Conservation (phyloP, 64 coral and sea anemone species). For the Acropora tenuis region DNA sequence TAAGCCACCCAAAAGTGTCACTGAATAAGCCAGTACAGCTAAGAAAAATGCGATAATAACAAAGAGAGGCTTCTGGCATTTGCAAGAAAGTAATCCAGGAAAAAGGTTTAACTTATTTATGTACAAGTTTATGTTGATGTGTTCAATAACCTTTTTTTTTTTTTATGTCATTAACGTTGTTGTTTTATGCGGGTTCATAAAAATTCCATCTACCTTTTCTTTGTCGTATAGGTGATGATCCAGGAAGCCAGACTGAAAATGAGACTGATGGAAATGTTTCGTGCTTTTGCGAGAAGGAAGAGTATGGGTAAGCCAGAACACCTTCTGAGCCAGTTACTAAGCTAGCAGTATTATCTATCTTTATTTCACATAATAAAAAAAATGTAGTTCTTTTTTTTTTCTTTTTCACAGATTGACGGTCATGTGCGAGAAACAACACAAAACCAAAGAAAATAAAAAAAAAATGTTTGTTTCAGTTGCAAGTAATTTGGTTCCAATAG, state of each 20-base stretch:
- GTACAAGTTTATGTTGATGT: too few relatives aligned
- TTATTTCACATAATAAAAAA: not conserved
- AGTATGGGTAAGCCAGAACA: constrained; percentile 53
- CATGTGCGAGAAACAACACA: constrained; percentile 37
- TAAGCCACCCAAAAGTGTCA: not conserved
- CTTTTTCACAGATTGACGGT: constrained; percentile 48
- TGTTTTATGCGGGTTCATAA: not conserved
- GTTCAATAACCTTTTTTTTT: not conserved
- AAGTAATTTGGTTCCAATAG: not conserved
- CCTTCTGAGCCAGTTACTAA: not conserved
- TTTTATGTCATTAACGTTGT: not conserved
- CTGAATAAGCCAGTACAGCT: not conserved
- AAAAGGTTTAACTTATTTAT: too few relatives aligned
- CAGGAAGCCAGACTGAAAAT: constrained; percentile 22
- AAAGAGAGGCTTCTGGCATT: too few relatives aligned
- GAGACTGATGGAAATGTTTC: constrained; percentile 51
- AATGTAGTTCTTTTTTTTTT: not conserved
- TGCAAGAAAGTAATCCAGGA: too few relatives aligned
- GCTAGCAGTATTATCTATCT: not conserved
- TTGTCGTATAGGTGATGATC: too few relatives aligned
- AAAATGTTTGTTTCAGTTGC: constrained; percentile 48
- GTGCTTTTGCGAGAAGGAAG: constrained; percentile 70
- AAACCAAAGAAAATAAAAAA: constrained; percentile 44
- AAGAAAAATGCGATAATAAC: not conserved
- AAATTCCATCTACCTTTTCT: not conserved